A percentile compares a stretch with the other conserved stretches of the same genome.
These are phyloP conservation scores for Calyptomena viridis DNA, from an alignment of 2,113 vertebrate species.

Conservation along the genomic window DNA sequence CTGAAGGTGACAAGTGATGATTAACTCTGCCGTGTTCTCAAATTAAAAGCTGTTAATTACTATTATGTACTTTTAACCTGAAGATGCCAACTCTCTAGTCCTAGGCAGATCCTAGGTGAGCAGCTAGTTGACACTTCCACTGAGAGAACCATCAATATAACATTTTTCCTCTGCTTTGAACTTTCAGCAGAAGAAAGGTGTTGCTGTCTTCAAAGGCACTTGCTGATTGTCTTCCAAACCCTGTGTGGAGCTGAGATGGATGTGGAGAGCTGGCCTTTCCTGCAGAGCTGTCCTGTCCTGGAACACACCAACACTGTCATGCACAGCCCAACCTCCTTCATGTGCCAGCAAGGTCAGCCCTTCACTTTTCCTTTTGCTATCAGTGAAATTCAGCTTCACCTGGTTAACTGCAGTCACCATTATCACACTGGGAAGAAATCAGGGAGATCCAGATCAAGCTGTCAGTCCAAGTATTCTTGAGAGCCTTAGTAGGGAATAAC, in stretches of 20 bases:
- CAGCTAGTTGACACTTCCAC: background rate
- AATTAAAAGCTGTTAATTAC: conserved; percentile 1
- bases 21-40: background rate
- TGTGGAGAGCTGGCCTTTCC: background rate
- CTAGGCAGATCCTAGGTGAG: background rate
- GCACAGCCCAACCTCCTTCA: background rate
- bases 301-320: background rate
- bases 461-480: background rate
- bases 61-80: background rate
- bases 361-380: background rate
- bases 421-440: background rate
- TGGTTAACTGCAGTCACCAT: background rate
- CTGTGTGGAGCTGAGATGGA: background rate
- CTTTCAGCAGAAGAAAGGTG: background rate
- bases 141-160: background rate
- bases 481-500: background rate
- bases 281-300: background rate
- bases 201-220: background rate
- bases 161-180: background rate
- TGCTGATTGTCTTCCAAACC: background rate
- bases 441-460: background rate
- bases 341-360: background rate
- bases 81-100: background rate
- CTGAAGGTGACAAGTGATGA: background rate
- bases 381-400: background rate